These are phyloP conservation scores for Drosophila prosaltans DNA, from an alignment of 1,140 invertebrate genomes.

Conservation along the genomic window DNA sequence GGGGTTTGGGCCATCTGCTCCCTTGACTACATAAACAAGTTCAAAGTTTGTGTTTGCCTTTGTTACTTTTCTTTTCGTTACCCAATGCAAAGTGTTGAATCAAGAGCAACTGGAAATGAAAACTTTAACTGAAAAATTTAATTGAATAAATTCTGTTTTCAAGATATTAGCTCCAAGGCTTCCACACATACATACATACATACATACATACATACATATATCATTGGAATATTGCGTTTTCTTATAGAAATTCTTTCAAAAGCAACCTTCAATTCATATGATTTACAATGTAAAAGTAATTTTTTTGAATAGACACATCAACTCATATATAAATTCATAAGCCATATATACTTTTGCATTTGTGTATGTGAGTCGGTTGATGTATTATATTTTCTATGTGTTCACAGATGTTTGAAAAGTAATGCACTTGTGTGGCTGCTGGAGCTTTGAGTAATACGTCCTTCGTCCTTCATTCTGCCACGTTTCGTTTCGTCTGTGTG, in stretches of 20 bases:
- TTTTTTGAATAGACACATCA: conserved; percentile 2
- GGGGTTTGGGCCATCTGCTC: conserved; percentile 29
- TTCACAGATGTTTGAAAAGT: conserved; percentile 39
- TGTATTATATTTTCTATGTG: conserved; percentile 51
- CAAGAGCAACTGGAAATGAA: conserved; percentile 11
- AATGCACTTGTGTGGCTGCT: conserved; percentile 47
- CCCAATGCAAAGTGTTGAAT: conserved; percentile 14
- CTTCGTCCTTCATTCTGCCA: conserved; percentile 24
- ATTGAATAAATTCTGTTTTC: conserved; percentile 26
- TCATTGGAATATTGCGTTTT: conserved; percentile 12
- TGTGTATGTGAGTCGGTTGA: conserved; percentile 18
- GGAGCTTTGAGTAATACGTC: conserved; percentile 29
- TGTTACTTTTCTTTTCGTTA: conserved; percentile 4
- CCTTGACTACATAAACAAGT: conserved; percentile 45
- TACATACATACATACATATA: not conserved
- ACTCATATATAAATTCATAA: not conserved
- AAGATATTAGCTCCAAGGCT: not conserved
- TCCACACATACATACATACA: not conserved
- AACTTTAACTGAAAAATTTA: not conserved
- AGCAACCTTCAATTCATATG: conserved; percentile 5
- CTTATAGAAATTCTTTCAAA: not conserved
- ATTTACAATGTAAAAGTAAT: not conserved
- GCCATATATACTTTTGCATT: conserved; percentile 35
- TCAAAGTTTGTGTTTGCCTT: conserved; percentile 7
- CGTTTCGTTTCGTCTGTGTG: not conserved